These are phyloP conservation scores for Calonectris borealis DNA, from an alignment of 2,113 vertebrate genomes.

Conservation along the genomic window DNA sequence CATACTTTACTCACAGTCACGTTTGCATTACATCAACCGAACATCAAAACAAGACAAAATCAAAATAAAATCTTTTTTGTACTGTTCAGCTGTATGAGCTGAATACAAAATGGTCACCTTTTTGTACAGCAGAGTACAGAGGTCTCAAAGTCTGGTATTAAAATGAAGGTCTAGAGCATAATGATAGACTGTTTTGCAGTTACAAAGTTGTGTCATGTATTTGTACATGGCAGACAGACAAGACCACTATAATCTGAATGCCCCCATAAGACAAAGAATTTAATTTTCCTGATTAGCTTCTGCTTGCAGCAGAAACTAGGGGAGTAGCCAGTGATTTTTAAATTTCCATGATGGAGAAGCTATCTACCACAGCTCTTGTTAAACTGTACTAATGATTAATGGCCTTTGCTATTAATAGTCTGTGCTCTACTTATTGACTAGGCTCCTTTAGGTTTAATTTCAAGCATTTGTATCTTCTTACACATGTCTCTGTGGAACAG, in stretches of 20 bases:
- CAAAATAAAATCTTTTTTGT: neutral
- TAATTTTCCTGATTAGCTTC: neutral
- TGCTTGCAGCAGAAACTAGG: neutral
- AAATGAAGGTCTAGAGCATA: neutral
- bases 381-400: neutral
- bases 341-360: neutral
- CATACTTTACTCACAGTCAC: neutral
- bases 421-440: neutral
- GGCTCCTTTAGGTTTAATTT: neutral
- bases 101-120: neutral
- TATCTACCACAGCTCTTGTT: neutral
- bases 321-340: neutral
- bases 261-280: neutral
- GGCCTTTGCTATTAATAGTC: neutral
- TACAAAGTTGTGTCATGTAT: neutral
- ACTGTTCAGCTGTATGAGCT: neutral
- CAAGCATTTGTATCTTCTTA: neutral
- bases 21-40: neutral
- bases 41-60: neutral
- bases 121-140: neutral
- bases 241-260: neutral
- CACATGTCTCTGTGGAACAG: neutral
- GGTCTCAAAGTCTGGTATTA: neutral
- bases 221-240: neutral
- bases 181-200: neutral